Conservation (phyloP, 2,113 vertebrate species). For the Thunnus maccoyii region DNA sequence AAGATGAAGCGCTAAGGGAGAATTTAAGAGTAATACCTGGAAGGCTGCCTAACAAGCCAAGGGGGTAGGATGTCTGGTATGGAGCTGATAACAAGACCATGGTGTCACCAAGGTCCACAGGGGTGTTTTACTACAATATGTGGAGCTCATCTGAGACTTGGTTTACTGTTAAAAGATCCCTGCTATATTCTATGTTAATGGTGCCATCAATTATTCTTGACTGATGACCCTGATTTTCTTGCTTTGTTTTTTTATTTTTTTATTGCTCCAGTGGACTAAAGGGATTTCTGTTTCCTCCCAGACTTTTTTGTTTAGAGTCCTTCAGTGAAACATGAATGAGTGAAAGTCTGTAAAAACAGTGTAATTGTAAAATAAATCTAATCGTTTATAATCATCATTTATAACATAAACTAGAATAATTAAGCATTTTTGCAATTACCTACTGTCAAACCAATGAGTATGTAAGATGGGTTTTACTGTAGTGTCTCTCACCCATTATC, state of each 20-base stretch:
- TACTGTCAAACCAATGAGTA: conserved; percentile 23
- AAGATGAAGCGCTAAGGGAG: conserved; percentile 45
- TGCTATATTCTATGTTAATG: neutral
- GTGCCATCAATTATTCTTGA: neutral
- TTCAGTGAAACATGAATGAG: neutral
- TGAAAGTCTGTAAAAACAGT: neutral
- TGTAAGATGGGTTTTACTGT: neutral
- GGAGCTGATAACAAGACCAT: conserved; percentile 53
- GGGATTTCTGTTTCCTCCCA: neutral
- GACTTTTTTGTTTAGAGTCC: neutral
- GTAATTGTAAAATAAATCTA: too few species aligned
- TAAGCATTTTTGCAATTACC: neutral
- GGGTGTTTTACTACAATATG: conserved; percentile 10
- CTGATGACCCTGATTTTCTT: neutral
- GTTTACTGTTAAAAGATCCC: neutral
- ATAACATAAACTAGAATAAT: neutral
- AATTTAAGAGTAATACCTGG: conserved; percentile 39
- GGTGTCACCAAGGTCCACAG: conserved; percentile 12
- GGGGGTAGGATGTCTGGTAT: conserved; percentile 46
- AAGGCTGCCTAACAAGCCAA: conserved; percentile 50
- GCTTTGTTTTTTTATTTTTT: neutral
- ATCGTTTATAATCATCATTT: neutral
- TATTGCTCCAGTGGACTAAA: neutral
- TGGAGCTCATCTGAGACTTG: conserved; percentile 13
- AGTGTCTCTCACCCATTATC: neutral